Base-by-base conservation (phyloP, 37 sponge, comb jelly and placozoan species). In the Theonella swinhoei region DNA sequence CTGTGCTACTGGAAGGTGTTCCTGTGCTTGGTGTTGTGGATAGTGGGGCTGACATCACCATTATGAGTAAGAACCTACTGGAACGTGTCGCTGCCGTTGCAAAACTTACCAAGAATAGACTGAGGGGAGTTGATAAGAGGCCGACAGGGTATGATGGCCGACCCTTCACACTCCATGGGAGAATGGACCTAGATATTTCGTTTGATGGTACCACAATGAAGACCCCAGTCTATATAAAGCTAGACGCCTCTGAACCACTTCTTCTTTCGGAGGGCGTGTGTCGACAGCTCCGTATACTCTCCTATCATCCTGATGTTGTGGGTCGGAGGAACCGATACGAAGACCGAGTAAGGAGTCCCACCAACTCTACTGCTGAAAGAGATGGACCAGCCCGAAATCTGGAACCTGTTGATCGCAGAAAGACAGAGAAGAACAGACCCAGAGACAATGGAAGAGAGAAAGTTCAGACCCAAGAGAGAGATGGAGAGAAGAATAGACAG, bases 201-300 rank as follows among this genome's bases (percentile, higher is more conserved):
- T 84, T 84, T 42, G 68, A 37, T 5, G 85, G 42, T n/a, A 5
- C 1, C 0, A 70, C 76, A 4, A 76, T 75, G 58, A n/a, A 22
- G 0, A 84, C 85, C 34, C 76, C 85, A 14, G 77, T 75, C 28
- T 84, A 75, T 30, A 75, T 81, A 25, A 81, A 81, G 59, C 42
- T 81, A 70, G 72, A 81, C 33, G 72, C 82, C 60, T 26, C 26
- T 37, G 82, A 81, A 5, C 82, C 54, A 40, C 33, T 79, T 22
- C 67, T 79, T 22, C 28, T 79, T 23, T 79, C 68, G 23, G 80
- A 79, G 47, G 82, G 82, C 9, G 82, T 81, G 3, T 81, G 72
- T 9, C 61, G 59, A 4, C 82, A 81, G 82, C 34, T 81, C 26
- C 70, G 72, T 11, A 81, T 81, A 0, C 28, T 81, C 8, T 24